phyloP scores from a whole-genome alignment of 2,797 vertebrate species.

The Botia almorhae region DNA sequence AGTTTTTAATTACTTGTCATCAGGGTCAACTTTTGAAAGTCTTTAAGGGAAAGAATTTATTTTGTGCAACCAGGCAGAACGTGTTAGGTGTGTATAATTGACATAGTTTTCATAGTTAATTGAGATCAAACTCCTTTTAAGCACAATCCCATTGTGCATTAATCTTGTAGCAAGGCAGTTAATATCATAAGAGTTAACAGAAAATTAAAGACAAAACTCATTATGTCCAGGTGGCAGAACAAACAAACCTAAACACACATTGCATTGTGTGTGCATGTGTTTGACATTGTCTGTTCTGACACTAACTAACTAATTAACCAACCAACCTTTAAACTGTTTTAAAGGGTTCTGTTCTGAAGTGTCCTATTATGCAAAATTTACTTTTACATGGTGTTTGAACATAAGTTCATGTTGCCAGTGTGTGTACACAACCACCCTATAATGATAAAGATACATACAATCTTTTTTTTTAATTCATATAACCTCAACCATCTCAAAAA shows the following conservation, averaged over 20 bases:
- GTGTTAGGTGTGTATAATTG: constrained; percentile 19
- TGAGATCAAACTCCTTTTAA: not conserved
- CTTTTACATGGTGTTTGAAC: too few relatives aligned
- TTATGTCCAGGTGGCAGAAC: not conserved
- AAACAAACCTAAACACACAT: too few relatives aligned
- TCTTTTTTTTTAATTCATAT: too few relatives aligned
- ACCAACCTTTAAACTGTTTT: not conserved
- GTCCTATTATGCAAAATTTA: too few relatives aligned
- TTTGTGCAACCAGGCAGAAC: constrained; percentile 1
- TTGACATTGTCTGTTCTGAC: not conserved
- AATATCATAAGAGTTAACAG: not conserved
- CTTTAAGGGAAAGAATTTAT: not conserved
- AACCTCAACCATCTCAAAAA: too few relatives aligned
- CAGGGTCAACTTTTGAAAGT: not conserved
- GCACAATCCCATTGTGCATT: not conserved
- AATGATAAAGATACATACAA: too few relatives aligned
- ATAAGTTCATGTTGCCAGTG: too few relatives aligned
- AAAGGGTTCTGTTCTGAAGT: too few relatives aligned
- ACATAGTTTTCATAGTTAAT: constrained; percentile 1
- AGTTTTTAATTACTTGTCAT: constrained; percentile 9
- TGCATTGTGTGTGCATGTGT: too few relatives aligned
- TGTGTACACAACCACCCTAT: too few relatives aligned
- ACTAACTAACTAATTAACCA: not conserved
- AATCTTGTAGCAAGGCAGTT: not conserved
- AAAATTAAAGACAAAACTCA: not conserved